Evolutionary conservation across 2,797 vertebrate species (phyloP).

Genomic region (Arnoldichthys spilopterus): DNA sequence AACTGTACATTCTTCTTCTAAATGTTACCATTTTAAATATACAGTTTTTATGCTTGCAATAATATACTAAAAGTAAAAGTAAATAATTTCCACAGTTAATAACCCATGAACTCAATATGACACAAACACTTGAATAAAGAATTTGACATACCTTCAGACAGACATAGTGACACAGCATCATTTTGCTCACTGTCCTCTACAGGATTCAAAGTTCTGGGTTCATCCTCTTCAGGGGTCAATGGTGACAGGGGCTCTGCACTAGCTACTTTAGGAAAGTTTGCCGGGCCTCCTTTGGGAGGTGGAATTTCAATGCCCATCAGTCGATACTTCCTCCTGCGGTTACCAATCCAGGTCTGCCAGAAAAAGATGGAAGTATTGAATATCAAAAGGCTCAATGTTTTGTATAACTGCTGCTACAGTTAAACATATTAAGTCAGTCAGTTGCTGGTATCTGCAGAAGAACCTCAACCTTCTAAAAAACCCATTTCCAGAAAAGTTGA

Average conservation of each 20-base stretch:
- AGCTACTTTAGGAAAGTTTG: conserved; percentile 82
- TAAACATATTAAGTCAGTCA: not conserved
- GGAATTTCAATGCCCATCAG: conserved; percentile 98
- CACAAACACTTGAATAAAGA: not conserved
- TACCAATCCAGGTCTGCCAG: conserved; percentile 97
- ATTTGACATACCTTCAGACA: conserved; percentile 85
- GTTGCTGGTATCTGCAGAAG: not conserved
- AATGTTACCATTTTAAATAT: too few relatives aligned
- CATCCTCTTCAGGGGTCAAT: conserved; percentile 84
- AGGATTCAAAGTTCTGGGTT: conserved; percentile 77
- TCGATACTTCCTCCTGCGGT: conserved; percentile 96
- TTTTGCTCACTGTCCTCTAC: conserved; percentile 88
- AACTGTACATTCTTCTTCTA: too few relatives aligned
- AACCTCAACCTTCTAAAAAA: not conserved
- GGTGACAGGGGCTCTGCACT: conserved; percentile 81
- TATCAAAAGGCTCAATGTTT: not conserved
- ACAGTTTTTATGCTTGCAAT: too few relatives aligned
- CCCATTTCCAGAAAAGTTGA: too few relatives aligned
- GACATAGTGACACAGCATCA: conserved; percentile 86
- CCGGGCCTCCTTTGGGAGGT: conserved; percentile 93
- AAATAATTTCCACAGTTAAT: too few relatives aligned
- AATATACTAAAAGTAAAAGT: too few relatives aligned
- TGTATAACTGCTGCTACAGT: not conserved
- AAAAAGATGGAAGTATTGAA: conserved; percentile 28
- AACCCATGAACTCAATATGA: not conserved